Evolutionary conservation across 2,113 vertebrate species (phyloP), one percentile per base, ranked within the genome.

Genomic region (Nothobranchius kuhntae): DNA sequence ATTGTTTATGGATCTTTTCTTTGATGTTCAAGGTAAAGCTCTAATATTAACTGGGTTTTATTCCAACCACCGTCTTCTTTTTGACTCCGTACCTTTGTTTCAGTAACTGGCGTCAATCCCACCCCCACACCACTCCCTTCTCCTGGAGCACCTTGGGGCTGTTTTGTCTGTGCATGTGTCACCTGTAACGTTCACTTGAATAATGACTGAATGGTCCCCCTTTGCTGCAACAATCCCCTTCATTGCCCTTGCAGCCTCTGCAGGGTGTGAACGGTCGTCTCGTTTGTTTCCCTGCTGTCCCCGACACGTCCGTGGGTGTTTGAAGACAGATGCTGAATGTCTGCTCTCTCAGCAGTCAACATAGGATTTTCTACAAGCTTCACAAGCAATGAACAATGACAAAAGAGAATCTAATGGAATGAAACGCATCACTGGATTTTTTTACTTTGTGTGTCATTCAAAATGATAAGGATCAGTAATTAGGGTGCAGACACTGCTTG

Each of bases 141-240:
- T 30, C 35, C 54, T 11, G 24, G 9, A 24, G 30, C 24, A 11
- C 70, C 36, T 26, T 44, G 46, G 68, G 60, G 56, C 58, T 8
- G 21, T 40, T 40, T 40, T 40, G 4, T 40, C 38, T 40, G 38
- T 40, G 38, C 38, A 40, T 40, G 73, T 86, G 62, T 84, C 79
- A 83, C 77, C 77, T 86, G 67, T 77, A 81, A 72, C 80, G 74
- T 77, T 86, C 6, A 81, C 83, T 75, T 89, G 68, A 86, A 78
- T 80, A 83, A 73, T 73, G 75, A 78, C 68, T 47, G 35, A 63
- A 68, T 47, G 51, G 51, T 38, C 52, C 71, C 62, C 64, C 57
- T 53, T 54, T 58, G 51, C 45, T 38, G 11, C 55, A 51, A 54
- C 65, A 57, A 24, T 63, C 63, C 45, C 66, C 71, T 82, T 42